Evolutionary conservation across 2,113 vertebrate genomes (phyloP).

Genomic region (Lathamus discolor): DNA sequence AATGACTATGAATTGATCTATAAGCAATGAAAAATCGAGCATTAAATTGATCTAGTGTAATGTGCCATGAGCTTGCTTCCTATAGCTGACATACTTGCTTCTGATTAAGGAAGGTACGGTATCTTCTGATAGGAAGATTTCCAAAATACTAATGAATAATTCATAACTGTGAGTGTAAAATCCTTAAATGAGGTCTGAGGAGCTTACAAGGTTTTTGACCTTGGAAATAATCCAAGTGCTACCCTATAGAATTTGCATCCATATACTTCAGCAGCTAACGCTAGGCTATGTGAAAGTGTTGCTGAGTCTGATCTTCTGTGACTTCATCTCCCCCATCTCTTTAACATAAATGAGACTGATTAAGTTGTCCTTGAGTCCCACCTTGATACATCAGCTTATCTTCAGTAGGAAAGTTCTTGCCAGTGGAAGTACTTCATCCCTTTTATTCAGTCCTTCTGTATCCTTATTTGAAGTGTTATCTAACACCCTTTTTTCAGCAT

Average conservation of each 20-base stretch:
- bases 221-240: neutral
- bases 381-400: neutral
- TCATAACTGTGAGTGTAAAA: neutral
- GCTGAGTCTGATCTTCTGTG: neutral
- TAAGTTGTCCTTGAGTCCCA: constrained; percentile 47
- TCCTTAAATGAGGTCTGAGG: neutral
- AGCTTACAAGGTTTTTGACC: neutral
- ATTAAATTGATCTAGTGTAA: neutral
- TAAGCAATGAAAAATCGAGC: neutral
- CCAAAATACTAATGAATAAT: neutral
- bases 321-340: neutral
- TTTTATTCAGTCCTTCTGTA: neutral
- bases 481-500: neutral
- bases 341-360: constrained; percentile 32
- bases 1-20: neutral
- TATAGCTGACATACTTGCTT: neutral
- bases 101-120: neutral
- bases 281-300: neutral
- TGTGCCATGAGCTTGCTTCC: neutral
- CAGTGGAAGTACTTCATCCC: neutral
- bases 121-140: neutral
- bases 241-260: neutral
- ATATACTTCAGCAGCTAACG: neutral
- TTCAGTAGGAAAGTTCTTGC: neutral
- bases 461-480: neutral